Evolutionary conservation across 2,113 vertebrate species (phyloP), one percentile per base, ranked within the genome.

Genomic region (Dicaeum eximium): DNA sequence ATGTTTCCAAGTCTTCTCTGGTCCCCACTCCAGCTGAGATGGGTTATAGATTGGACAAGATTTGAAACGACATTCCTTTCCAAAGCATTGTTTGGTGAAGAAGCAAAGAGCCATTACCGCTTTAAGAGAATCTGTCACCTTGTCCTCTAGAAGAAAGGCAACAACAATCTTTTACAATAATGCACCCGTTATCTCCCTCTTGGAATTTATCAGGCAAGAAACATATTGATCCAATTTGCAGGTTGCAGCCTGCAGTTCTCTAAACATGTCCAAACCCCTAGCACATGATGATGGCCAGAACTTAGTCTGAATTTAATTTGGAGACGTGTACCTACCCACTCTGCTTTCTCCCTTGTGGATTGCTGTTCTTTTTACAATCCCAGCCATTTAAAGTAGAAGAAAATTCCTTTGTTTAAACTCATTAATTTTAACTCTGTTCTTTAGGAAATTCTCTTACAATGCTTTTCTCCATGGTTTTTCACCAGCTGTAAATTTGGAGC

Each of bases 211-310:
- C 96, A 95, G 91, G 70, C 82, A 85, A 85, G 89, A 95, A 94
- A 92, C 82, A 80, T 89, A 97, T 97, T 80, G 93, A 96, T 97
- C 94, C 88, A 93, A 91, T 97, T 97, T 94, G 73, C 87, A 93
- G 84, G 89, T 94, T 96, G 86, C 91, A 88, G 82, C 74, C 80
- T 94, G 58, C 77, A 93, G 61, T 87, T 96, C 86, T 83, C 62
- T 86, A 77, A 90, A 93, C 23, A 54, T 89, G 78, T 92, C 69
- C 77, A 88, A 95, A 92, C 35, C n/a, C 47, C 80, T 70, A 42
- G 75, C 48, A 83, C 54, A 45, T 58, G 89, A 94, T 77, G 80
- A 80, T 94, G 78, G n/a, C 73, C 88, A 89, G 90, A 90, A 92
- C 40, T 90, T 84, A 47, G 16, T 65, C 54, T 58, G n/a, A 60